Evolutionary conservation across 1,140 invertebrate species (phyloP), one percentile per base, ranked within the genome.

Genomic region (Amyelois transitella): DNA sequence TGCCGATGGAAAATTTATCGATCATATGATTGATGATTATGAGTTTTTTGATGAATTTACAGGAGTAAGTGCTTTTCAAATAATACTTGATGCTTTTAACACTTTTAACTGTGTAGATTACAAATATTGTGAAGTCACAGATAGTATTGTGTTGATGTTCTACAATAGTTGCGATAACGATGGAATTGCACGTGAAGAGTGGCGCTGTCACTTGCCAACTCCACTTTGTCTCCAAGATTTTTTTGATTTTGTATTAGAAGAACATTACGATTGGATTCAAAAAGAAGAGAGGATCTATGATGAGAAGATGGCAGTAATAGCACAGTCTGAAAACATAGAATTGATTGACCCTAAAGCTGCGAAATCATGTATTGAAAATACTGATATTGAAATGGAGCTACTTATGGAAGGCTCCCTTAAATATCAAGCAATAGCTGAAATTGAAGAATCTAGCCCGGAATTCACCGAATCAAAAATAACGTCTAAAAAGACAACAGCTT

Each of bases 201-300:
- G 82, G 77, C 65, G 78, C 3, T 74, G 78, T 50, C 85, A 77
- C 60, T 61, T 91, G 53, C 72, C 86, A 2, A 91, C 90, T n/a
- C 82, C 89, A 2, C 64, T 91, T 22, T 87, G 89, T 52, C 67
- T 91, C 17, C 77, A 86, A 67, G 89, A 91, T 61, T 91, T 91
- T 77, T 88, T 87, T 69, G 84, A 90, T 52, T 90, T 90, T 68
- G 82, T 91, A 19, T 64, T 86, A 24, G 73, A 88, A 28, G 89
- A 91, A 51, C 75, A 89, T 43, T 76, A 71, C 47, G 82, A 87
- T 12, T 91, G 90, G 90, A 81, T 91, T 20, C 64, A 86, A 63
- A 66, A 77, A 17, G 76, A 86, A 68, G 86, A 88, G 69, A 77
- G 74, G 62, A 62, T 76, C 18, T 86, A 88, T 63, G 69, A 81